phyloP scores from a whole-genome alignment of 1,140 invertebrate genomes.

The Helicoverpa armigera region DNA sequence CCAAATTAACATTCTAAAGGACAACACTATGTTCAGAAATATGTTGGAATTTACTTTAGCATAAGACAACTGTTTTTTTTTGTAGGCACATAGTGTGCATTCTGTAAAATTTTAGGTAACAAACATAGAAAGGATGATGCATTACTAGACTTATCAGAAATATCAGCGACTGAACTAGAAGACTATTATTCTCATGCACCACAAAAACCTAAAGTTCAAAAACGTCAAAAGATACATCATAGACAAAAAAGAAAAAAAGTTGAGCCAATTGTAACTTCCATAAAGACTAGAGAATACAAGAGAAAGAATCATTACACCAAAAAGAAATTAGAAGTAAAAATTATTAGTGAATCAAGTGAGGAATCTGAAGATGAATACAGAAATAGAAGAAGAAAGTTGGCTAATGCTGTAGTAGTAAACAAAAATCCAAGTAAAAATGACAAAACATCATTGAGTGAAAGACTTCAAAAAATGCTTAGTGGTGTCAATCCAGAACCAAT shows the following conservation, averaged over 20 bases:
- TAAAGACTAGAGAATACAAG: slow-evolving; percentile 60
- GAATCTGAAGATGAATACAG: slow-evolving; percentile 80
- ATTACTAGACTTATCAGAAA: slow-evolving; percentile 65
- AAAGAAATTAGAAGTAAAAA: slow-evolving; percentile 61
- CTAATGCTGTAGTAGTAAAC: slow-evolving; percentile 74
- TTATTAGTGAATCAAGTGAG: slow-evolving; percentile 74
- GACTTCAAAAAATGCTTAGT: slow-evolving; percentile 76
- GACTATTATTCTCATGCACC: slow-evolving; percentile 57
- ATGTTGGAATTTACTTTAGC: not conserved
- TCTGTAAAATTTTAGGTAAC: slow-evolving; percentile 72
- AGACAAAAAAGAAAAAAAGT: slow-evolving; percentile 66
- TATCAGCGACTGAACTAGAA: slow-evolving; percentile 69
- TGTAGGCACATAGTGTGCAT: slow-evolving; percentile 44
- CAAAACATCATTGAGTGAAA: slow-evolving; percentile 74
- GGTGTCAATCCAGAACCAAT: slow-evolving; percentile 52
- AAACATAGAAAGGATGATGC: slow-evolving; percentile 58
- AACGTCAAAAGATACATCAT: slow-evolving; percentile 59
- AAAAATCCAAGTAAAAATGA: slow-evolving; percentile 66
- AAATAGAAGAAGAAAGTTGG: slow-evolving; percentile 78
- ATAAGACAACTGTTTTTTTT: slow-evolving; percentile 2
- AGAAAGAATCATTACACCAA: slow-evolving; percentile 66
- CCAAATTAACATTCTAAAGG: not conserved
- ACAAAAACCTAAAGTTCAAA: slow-evolving; percentile 61
- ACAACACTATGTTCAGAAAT: slow-evolving; percentile 30
- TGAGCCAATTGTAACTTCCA: slow-evolving; percentile 52